These are phyloP conservation scores for Clarias batrachus DNA, from an alignment of 2,113 vertebrate genomes.

Conservation along the genomic window DNA sequence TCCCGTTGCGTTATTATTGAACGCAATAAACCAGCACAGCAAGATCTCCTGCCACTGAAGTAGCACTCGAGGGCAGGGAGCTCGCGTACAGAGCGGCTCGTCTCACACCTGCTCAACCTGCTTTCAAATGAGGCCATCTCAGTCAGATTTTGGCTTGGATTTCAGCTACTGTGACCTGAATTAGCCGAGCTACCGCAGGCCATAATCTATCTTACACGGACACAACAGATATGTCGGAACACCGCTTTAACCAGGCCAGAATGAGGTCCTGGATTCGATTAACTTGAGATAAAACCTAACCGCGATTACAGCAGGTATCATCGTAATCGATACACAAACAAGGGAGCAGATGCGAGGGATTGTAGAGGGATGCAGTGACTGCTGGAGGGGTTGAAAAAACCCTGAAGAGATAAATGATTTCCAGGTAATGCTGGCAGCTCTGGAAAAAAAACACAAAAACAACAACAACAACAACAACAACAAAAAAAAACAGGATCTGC, in stretches of 20 bases:
- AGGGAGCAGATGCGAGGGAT: constrained; percentile 1
- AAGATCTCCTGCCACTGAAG: neutral
- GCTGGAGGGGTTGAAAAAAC: neutral
- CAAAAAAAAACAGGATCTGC: neutral
- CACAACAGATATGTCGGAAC: neutral
- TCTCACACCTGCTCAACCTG: neutral
- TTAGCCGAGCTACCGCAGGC: neutral
- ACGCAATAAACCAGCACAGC: neutral
- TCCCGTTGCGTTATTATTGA: neutral
- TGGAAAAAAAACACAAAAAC: neutral
- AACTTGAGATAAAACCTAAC: too few species aligned
- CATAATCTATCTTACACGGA: neutral
- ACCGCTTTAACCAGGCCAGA: too few species aligned
- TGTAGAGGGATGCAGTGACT: constrained; percentile 8
- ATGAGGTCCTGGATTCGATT: neutral
- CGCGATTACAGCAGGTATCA: neutral
- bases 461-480: neutral
- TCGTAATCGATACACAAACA: constrained; percentile 5
- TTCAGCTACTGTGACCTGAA: neutral
- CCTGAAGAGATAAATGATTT: neutral
- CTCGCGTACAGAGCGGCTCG: neutral
- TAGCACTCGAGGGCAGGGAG: neutral
- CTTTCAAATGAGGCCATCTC: neutral
- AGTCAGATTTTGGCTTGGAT: neutral
- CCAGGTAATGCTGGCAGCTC: neutral